Conservation (phyloP, 1,140 invertebrate genomes). For the Tenebrio molitor region DNA sequence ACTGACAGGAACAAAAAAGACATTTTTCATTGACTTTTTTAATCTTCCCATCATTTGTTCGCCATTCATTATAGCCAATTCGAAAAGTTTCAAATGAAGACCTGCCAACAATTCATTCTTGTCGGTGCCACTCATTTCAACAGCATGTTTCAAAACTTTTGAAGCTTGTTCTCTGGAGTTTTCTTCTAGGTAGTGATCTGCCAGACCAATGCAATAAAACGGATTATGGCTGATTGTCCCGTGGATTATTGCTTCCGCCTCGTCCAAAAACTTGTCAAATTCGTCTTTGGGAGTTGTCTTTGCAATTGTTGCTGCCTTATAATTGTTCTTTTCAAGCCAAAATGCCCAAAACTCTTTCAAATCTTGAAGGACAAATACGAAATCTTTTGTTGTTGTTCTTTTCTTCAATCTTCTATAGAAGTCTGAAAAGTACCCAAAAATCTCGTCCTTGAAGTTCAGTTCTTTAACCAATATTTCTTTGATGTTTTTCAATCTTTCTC, state of each 20-base stretch:
- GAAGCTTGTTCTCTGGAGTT: background rate
- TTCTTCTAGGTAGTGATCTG: slow-evolving; percentile 6
- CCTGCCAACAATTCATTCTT: background rate
- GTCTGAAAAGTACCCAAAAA: background rate
- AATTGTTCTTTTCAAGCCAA: slow-evolving; percentile 8
- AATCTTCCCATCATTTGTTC: background rate
- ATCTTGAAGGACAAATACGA: background rate
- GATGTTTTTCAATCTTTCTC: background rate
- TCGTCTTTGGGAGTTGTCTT: background rate
- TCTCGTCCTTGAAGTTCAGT: background rate
- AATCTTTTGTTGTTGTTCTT: background rate
- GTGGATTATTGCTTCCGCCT: background rate
- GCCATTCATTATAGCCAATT: background rate
- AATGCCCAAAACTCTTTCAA: slow-evolving; percentile 30
- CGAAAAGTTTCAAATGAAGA: slow-evolving; percentile 2
- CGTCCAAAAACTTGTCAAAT: background rate
- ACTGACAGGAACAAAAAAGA: background rate
- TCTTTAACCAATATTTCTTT: background rate
- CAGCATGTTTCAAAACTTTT: background rate
- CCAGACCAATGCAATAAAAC: background rate
- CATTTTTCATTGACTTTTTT: background rate
- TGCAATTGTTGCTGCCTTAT: background rate
- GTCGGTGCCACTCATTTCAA: background rate
- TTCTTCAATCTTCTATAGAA: background rate
- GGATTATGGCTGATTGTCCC: background rate